These are phyloP conservation scores for Microtus montanus DNA, from an alignment of 2,113 vertebrate species.

Conservation along the genomic window DNA sequence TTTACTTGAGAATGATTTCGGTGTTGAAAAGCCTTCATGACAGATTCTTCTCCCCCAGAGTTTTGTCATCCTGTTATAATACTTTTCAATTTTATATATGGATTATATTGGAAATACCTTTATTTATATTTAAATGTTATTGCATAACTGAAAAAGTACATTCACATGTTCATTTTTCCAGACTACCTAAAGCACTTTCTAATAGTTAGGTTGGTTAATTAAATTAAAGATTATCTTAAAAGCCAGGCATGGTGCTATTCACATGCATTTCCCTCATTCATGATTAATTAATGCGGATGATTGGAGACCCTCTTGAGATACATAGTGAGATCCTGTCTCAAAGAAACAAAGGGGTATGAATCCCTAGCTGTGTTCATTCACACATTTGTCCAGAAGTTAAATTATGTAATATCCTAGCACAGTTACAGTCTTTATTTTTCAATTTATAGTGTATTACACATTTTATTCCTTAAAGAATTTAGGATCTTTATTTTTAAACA, in stretches of 20 bases:
- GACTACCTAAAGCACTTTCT: neutral
- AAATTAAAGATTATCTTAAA: neutral
- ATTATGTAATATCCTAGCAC: neutral
- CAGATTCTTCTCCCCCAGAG: neutral
- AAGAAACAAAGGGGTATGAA: neutral
- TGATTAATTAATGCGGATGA: neutral
- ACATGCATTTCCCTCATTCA: neutral
- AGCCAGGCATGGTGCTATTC: neutral
- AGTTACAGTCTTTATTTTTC: conserved; percentile 34
- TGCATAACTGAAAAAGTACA: neutral
- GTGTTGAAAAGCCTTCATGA: neutral
- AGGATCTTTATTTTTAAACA: neutral
- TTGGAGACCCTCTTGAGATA: neutral
- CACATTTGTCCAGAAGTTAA: conserved; percentile 5
- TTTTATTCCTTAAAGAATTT: conserved; percentile 36
- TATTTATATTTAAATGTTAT: conserved; percentile 17
- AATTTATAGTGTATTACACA: neutral
- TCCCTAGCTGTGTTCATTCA: neutral
- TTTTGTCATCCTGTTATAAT: neutral
- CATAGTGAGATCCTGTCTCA: neutral
- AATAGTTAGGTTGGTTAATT: neutral
- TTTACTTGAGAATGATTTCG: neutral
- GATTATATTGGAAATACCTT: neutral
- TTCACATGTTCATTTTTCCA: conserved; percentile 14
- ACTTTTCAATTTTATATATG: neutral